Percentiles rank a stretch among this genome's conserved stretches.
These are phyloP conservation scores for Myotis myotis DNA, from an alignment of 2,797 vertebrate species.

Conservation along the genomic window DNA sequence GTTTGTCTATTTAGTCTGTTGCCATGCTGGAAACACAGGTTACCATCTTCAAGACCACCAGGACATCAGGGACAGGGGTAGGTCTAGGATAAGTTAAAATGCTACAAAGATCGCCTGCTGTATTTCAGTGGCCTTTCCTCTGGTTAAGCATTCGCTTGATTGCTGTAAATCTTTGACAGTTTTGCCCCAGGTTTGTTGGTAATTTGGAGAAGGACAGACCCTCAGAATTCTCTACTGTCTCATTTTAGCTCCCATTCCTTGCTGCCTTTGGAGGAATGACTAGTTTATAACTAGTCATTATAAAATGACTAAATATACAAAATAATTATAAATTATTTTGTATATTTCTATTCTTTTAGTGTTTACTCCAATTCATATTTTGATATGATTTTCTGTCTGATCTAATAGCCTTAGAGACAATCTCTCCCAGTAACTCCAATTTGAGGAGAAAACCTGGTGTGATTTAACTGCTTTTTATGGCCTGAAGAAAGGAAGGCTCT, in stretches of 20 bases:
- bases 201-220: background rate
- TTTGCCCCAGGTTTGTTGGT: background rate
- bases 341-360: constrained; percentile 14
- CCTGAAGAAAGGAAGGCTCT: background rate
- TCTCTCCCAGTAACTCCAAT: background rate
- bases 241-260: background rate
- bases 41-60: background rate
- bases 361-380: background rate
- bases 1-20: background rate
- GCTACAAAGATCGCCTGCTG: background rate
- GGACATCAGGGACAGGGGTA: background rate
- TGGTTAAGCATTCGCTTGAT: background rate
- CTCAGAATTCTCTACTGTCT: background rate
- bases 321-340: background rate
- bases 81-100: background rate
- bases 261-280: background rate
- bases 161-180: background rate
- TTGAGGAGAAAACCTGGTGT: constrained; percentile 26
- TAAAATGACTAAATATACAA: too few relatives aligned
- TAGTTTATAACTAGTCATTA: too few relatives aligned
- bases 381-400: background rate
- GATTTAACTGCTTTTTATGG: constrained; percentile 27
- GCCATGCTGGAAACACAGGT: background rate
- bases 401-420: background rate
- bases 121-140: background rate